Percentiles rank a stretch among this genome's conserved stretches.
phyloP scores from a whole-genome alignment of 1,140 invertebrate genomes.

The Ylistrum balloti region DNA sequence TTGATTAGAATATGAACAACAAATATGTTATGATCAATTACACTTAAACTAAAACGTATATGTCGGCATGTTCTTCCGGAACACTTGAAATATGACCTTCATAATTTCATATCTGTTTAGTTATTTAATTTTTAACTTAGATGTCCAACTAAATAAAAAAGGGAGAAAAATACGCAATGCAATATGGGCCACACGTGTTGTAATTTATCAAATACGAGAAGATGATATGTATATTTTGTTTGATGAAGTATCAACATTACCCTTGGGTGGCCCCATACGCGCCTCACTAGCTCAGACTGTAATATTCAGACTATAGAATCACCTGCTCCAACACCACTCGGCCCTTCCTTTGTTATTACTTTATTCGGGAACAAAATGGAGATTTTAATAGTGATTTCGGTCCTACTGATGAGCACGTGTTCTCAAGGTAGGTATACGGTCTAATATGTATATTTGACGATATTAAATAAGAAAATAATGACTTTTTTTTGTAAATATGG shows the following conservation, averaged over 20 bases:
- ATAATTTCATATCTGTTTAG: background rate
- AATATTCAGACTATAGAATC: background rate
- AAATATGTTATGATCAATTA: background rate
- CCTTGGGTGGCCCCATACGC: background rate
- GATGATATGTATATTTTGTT: background rate
- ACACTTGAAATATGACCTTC: too few species aligned
- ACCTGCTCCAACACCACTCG: background rate
- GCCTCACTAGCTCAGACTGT: background rate
- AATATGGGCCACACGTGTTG: background rate
- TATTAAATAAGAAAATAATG: too few species aligned
- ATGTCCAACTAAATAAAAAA: background rate
- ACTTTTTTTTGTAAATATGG: background rate
- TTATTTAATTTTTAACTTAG: background rate
- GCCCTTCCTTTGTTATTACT: background rate
- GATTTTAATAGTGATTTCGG: background rate
- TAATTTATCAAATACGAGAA: background rate
- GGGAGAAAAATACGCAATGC: background rate
- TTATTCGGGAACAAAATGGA: background rate
- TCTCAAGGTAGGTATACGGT: background rate
- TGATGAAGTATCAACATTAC: background rate
- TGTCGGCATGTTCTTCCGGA: too few species aligned
- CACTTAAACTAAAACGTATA: too few species aligned
- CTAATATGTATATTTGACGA: background rate
- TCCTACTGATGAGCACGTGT: background rate
- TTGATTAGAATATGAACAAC: background rate